phyloP scores from a whole-genome alignment of 2,113 vertebrate species.

The Zapornia atra region DNA sequence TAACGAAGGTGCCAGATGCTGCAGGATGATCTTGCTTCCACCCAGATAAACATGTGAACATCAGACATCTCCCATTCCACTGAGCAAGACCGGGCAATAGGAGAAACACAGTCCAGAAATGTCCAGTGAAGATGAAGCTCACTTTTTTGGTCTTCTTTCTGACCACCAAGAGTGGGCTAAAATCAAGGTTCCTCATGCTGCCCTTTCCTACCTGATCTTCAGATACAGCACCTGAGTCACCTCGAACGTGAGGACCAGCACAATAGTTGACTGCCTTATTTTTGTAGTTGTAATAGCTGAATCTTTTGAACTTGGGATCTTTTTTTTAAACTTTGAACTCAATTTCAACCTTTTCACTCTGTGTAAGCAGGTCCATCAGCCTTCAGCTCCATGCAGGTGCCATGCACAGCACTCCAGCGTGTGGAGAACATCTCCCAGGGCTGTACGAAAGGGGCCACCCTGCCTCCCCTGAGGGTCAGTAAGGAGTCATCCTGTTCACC shows the following conservation, averaged over 20 bases:
- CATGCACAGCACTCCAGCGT: not conserved
- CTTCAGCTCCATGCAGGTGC: not conserved
- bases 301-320: not conserved
- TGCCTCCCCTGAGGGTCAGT: not conserved
- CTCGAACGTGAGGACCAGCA: rapidly evolving
- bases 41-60: not conserved
- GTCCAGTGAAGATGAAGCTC: not conserved
- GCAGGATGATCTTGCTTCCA: not conserved
- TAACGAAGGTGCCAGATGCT: not conserved
- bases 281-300: not conserved
- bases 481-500: not conserved
- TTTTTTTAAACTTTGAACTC: not conserved
- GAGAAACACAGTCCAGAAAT: not conserved
- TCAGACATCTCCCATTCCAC: not conserved
- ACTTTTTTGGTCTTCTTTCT: not conserved
- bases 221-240: not conserved
- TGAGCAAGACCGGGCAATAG: not conserved
- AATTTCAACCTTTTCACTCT: not conserved
- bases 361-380: not conserved
- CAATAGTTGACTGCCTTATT: not conserved
- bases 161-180: not conserved
- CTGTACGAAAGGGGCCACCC: not conserved
- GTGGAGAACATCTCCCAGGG: not conserved
- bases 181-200: not conserved
- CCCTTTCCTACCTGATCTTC: not conserved